Percentiles rank a stretch among this genome's conserved stretches.
Evolutionary conservation across 2,113 vertebrate genomes (phyloP).

Genomic region (Ranitomeya imitator): DNA sequence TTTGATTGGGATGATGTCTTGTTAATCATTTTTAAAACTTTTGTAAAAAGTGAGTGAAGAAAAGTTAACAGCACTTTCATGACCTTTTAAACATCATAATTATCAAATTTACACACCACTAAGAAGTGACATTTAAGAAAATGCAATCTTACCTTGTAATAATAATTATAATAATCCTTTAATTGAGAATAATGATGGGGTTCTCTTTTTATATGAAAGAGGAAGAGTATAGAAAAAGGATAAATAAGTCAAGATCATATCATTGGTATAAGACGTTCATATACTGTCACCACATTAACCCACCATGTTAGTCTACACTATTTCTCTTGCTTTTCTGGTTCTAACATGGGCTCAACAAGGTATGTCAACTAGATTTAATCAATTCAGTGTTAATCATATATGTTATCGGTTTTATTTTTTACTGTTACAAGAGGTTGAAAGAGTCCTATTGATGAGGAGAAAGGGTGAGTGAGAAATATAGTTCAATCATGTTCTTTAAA

Average conservation of each 20-base stretch:
- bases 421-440: background rate
- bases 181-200: too few relatives aligned
- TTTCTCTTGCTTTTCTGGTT: conserved; percentile 14
- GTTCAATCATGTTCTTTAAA: too few relatives aligned
- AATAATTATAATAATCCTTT: background rate
- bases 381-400: background rate
- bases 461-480: too few relatives aligned
- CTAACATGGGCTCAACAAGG: conserved; percentile 16
- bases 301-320: background rate
- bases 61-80: background rate
- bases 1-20: too few relatives aligned
- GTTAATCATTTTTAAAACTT: too few relatives aligned
- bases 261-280: background rate
- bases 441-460: too few relatives aligned
- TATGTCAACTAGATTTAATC: background rate
- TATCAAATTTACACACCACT: background rate
- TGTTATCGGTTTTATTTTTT: background rate
- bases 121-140: background rate
- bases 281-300: background rate
- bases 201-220: too few relatives aligned
- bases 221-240: background rate
- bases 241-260: background rate
- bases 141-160: background rate
- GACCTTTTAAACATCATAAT: background rate
- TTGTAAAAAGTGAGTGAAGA: background rate